phyloP scores from a whole-genome alignment of 1,140 invertebrate genomes.

The Drosophila cardini region DNA sequence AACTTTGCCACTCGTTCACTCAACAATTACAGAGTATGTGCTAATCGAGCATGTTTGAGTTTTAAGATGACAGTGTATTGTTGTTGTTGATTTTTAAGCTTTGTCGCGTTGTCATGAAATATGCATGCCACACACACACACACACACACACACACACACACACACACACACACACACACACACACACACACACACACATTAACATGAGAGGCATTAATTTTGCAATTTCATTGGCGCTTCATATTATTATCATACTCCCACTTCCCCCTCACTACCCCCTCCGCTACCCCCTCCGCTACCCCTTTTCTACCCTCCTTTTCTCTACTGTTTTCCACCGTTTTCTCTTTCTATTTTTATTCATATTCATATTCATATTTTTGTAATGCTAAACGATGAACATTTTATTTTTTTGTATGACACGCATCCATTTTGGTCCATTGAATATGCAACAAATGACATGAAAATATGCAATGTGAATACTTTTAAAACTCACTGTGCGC shows the following conservation, averaged over 20 bases:
- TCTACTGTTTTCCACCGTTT: neutral
- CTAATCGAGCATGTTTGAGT: neutral
- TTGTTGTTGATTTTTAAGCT: slow-evolving; percentile 55
- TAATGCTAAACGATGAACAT: slow-evolving; percentile 39
- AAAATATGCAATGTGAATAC: slow-evolving; percentile 19
- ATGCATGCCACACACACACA: slow-evolving; percentile 60
- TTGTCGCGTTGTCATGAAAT: slow-evolving; percentile 70
- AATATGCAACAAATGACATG: slow-evolving; percentile 35
- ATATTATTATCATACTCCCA: slow-evolving; percentile 56
- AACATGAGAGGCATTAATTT: slow-evolving; percentile 72
- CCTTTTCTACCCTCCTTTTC: neutral
- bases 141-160: too few relatives aligned
- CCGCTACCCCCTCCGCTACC: neutral
- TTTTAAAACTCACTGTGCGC: slow-evolving; percentile 6
- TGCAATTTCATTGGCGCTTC: slow-evolving; percentile 61
- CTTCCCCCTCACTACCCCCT: neutral
- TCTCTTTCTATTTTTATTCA: neutral
- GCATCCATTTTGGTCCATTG: slow-evolving; percentile 10
- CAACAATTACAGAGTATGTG: slow-evolving; percentile 19
- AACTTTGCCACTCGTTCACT: too few relatives aligned
- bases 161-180: too few relatives aligned
- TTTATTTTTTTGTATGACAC: slow-evolving; percentile 40
- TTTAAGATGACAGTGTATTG: neutral
- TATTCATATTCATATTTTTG: slow-evolving; percentile 7
- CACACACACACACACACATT: too few relatives aligned